Conservation (phyloP, 2,113 vertebrate genomes). For the Ploceus nigricollis region DNA sequence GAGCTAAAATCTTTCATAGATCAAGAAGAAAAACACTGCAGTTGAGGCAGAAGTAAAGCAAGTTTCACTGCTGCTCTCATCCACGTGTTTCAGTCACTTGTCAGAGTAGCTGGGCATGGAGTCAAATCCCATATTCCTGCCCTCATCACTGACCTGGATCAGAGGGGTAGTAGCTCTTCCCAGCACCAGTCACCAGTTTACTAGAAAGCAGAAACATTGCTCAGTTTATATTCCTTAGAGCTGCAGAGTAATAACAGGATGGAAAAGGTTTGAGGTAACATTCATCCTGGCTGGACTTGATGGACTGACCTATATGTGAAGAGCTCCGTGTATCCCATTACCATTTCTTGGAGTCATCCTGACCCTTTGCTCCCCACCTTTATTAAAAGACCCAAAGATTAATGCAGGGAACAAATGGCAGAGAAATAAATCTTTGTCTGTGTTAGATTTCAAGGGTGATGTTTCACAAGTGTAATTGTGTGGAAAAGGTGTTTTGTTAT, state of each 20-base stretch:
- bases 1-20: not conserved
- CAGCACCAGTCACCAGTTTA: not conserved
- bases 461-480: not conserved
- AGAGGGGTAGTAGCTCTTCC: not conserved
- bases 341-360: not conserved
- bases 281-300: not conserved
- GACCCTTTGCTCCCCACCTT: constrained; percentile 1
- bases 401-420: constrained; percentile 4
- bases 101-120: not conserved
- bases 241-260: not conserved
- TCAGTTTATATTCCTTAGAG: not conserved
- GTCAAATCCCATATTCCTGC: not conserved
- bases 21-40: not conserved
- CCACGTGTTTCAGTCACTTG: not conserved
- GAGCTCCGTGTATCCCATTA: not conserved
- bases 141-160: not conserved
- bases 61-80: not conserved
- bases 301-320: not conserved
- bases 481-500: not conserved
- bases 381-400: constrained; percentile 42
- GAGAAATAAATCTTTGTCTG: not conserved
- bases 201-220: constrained; percentile 6
- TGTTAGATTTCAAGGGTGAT: not conserved
- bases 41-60: not conserved
- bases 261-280: not conserved